These are phyloP conservation scores for Strigamia transsilvanica DNA, from an alignment of 2,888 invertebrate genomes.

Conservation along the genomic window DNA sequence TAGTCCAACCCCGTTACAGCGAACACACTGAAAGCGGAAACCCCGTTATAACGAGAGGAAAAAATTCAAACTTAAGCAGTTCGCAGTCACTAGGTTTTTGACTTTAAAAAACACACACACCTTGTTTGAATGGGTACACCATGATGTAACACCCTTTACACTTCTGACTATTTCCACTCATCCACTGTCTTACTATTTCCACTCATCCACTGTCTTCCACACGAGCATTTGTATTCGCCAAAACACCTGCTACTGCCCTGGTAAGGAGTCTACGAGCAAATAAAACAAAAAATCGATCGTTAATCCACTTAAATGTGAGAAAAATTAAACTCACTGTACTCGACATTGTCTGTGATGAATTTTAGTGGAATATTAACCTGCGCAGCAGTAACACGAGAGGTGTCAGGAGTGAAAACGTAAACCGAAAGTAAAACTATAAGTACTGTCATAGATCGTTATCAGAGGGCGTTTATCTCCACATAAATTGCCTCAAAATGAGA, in stretches of 20 bases:
- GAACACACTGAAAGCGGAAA: too few relatives aligned
- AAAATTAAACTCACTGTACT: background rate
- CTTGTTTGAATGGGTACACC: background rate
- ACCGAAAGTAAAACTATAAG: background rate
- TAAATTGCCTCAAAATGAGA: too few relatives aligned
- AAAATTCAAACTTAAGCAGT: too few relatives aligned
- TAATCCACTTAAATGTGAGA: background rate
- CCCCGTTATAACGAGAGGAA: too few relatives aligned
- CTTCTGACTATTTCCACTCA: background rate
- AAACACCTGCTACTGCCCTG: conserved; percentile 65
- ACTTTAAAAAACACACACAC: too few relatives aligned
- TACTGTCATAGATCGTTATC: too few relatives aligned
- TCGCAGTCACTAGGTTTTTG: too few relatives aligned
- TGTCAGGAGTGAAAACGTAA: background rate
- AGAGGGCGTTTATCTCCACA: too few relatives aligned
- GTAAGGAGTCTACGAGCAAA: conserved; percentile 57
- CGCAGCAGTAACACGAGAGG: background rate
- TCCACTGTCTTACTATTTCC: too few relatives aligned
- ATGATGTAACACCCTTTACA: background rate
- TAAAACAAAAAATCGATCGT: background rate
- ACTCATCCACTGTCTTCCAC: conserved; percentile 65
- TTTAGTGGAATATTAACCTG: background rate
- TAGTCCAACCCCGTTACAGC: too few relatives aligned
- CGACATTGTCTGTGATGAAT: background rate
- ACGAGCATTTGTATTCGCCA: conserved; percentile 65